Evolutionary conservation across 2,113 vertebrate species (phyloP).

Genomic region (Podiceps cristatus): DNA sequence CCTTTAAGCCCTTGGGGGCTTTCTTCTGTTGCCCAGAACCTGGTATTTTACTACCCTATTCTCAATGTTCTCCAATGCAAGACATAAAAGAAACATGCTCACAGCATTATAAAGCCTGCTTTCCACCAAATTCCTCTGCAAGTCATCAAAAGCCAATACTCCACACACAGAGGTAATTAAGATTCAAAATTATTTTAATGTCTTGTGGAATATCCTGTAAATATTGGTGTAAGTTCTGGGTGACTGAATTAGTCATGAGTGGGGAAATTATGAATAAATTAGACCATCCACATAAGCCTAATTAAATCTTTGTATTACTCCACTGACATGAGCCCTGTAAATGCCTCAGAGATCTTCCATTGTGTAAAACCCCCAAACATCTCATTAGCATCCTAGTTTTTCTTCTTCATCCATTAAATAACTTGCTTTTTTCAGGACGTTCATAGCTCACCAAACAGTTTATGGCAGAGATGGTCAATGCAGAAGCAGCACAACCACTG

Average conservation of each 20-base stretch:
- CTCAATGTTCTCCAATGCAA: not conserved
- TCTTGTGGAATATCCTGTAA: not conserved
- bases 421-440: not conserved
- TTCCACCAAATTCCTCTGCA: not conserved
- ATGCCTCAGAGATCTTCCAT: not conserved
- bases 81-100: not conserved
- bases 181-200: not conserved
- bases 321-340: not conserved
- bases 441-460: not conserved
- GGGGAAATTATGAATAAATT: not conserved
- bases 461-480: not conserved
- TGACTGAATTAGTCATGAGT: not conserved
- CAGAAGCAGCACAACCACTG: not conserved
- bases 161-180: not conserved
- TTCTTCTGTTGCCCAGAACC: not conserved
- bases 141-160: not conserved
- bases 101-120: not conserved
- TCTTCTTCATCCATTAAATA: not conserved
- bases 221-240: not conserved
- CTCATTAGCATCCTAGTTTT: not conserved
- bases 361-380: not conserved
- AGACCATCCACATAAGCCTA: not conserved
- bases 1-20: not conserved
- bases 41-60: not conserved
- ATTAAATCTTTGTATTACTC: not conserved